Base-by-base conservation (phyloP, 1,140 invertebrate genomes). In the Orius insidiosus region DNA sequence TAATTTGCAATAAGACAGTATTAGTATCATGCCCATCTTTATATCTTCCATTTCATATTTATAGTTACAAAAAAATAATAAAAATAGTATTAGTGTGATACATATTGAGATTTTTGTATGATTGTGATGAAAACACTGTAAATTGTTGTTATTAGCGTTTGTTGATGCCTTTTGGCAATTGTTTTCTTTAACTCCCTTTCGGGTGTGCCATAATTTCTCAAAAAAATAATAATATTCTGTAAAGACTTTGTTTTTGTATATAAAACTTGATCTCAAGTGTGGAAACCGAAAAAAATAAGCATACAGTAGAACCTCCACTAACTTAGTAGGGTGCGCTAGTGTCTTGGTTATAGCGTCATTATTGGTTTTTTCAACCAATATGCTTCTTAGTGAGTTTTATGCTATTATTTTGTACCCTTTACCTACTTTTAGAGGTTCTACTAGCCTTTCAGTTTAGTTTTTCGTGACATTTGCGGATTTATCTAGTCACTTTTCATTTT, bases 81-180 rank as follows among this genome's bases (percentile, higher is more conserved):
- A 30, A 61, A 60, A 58, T 58, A 60, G 59, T 61, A 62, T 61
- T 62, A 61, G n/a, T n/a, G 40, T 49, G 40, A 50, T 44, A 52
- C 32, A 41, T 40, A 52, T 54, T 47, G 47, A 48, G 32, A 18
- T 47, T 47, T 41, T 44, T 47, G 45, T 46, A 46, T 19, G 34
- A 46, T n/a, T n/a, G n/a, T 46, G 45, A 46, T 46, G 34, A 46
- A 16, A 37, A 11, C 37, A 46, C 16, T 46, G 45, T 46, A 46
- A 46, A 46, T 46, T 46, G 45, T 46, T 46, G 45, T 46, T 46
- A 38, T 46, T 46, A 46, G 45, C 37, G 45, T 46, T 46, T 46
- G 45, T 46, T 46, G 45, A 46, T 46, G 19, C 45, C 18, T 38
- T 46, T 46, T n/a, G 45, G 45, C 45, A 19, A 30, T 46, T 46